phyloP scores from a whole-genome alignment of 2,888 invertebrate genomes.

The Alviniconcha strummeri region DNA sequence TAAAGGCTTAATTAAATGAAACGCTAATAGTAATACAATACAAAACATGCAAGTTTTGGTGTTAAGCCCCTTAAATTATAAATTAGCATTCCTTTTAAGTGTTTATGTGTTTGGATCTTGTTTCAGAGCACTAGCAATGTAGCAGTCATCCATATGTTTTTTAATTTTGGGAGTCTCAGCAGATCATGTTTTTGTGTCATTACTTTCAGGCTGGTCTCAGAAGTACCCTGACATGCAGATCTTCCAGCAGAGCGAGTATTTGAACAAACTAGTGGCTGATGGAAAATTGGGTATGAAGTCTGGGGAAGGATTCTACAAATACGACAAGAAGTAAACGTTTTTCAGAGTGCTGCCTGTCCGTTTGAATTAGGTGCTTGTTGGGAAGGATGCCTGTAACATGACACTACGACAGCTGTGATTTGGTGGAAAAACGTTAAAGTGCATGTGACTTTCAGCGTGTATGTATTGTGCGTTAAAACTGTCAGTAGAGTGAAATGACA shows the following conservation, averaged over 20 bases:
- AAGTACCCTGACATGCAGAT: slow-evolving; percentile 82
- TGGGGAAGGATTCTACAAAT: slow-evolving; percentile 91
- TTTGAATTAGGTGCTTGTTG: background rate
- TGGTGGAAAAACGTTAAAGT: background rate
- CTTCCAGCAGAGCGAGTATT: slow-evolving; percentile 78
- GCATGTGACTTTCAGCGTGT: background rate
- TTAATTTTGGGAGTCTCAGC: too few species aligned
- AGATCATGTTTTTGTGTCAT: too few species aligned
- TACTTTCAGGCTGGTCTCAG: slow-evolving; percentile 81
- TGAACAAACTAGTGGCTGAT: slow-evolving; percentile 83
- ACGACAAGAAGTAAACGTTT: slow-evolving; percentile 69
- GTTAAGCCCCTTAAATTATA: too few species aligned
- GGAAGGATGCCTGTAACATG: background rate
- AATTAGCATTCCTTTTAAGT: too few species aligned
- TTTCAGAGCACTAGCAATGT: too few species aligned
- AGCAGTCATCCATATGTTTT: too few species aligned
- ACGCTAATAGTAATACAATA: too few species aligned
- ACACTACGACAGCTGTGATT: background rate
- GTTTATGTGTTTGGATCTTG: too few species aligned
- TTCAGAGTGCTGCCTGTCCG: background rate
- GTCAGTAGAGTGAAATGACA: background rate
- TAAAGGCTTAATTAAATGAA: too few species aligned
- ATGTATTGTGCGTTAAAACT: background rate
- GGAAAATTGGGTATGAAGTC: slow-evolving; percentile 88
- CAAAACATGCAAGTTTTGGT: too few species aligned